These are phyloP conservation scores for Trinorchestia longiramus DNA, from an alignment of 1,140 invertebrate species.

Conservation along the genomic window DNA sequence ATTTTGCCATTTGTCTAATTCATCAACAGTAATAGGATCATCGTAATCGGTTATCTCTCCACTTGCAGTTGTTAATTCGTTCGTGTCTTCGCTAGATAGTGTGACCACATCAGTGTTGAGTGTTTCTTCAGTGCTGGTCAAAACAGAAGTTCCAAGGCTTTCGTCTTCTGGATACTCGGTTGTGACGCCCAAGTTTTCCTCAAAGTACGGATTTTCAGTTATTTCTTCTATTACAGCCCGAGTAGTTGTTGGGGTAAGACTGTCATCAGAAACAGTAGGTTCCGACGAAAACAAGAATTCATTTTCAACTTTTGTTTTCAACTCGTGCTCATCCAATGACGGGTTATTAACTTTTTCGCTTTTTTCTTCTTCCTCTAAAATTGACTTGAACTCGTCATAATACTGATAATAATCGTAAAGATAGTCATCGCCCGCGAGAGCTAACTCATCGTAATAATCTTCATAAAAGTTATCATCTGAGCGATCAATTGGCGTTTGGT, in stretches of 20 bases:
- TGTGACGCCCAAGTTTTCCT: background rate
- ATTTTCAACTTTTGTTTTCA: background rate
- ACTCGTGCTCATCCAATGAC: background rate
- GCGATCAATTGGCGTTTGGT: constrained; percentile 5
- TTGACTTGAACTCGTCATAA: constrained; percentile 28
- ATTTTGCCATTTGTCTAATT: background rate
- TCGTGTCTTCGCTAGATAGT: background rate
- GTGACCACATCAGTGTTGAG: background rate
- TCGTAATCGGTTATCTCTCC: background rate
- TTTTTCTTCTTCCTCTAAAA: constrained; percentile 1
- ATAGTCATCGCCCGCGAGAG: background rate
- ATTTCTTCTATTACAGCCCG: background rate
- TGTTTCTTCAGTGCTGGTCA: background rate
- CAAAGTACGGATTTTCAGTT: background rate
- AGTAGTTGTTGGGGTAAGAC: background rate
- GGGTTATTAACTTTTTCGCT: background rate
- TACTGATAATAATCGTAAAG: constrained; percentile 38
- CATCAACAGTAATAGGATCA: background rate
- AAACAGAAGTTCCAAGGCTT: background rate
- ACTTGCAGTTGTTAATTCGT: background rate
- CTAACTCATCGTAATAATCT: background rate
- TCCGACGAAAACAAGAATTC: background rate
- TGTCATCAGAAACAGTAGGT: background rate
- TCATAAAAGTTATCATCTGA: constrained; percentile 16
- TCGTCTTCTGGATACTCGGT: constrained; percentile 1